A percentile compares a stretch with the other conserved stretches of the same genome.
Evolutionary conservation across 2,888 invertebrate species (phyloP).

Genomic region (Nymphalis urticae): DNA sequence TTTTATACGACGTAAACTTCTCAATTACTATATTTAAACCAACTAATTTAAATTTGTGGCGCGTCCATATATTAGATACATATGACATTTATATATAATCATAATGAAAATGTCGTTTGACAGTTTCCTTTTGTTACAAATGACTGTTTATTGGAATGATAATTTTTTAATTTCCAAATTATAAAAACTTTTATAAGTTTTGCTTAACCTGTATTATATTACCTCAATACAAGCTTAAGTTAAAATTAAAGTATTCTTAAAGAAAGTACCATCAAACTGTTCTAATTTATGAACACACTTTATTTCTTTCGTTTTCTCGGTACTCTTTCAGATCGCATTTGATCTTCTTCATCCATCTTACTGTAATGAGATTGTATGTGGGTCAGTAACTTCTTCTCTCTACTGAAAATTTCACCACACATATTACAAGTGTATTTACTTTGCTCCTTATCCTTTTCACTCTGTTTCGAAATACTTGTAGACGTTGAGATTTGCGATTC

Average conservation of each 20-base stretch:
- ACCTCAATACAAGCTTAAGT: not conserved
- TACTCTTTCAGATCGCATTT: constrained; percentile 45
- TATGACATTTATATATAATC: no score
- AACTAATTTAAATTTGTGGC: no score
- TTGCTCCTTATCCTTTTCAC: constrained; percentile 45
- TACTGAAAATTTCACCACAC: constrained; percentile 64
- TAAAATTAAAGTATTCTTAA: not conserved
- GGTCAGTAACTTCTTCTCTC: constrained; percentile 69
- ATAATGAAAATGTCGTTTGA: no score
- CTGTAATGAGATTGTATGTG: constrained; percentile 72
- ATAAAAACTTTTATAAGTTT: not conserved
- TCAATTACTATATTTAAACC: no score
- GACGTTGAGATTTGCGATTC: constrained; percentile 75
- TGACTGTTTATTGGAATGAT: not conserved
- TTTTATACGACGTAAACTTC: no score
- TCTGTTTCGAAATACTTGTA: constrained; percentile 46
- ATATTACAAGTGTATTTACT: constrained; percentile 65
- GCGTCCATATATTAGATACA: no score
- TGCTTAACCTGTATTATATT: not conserved
- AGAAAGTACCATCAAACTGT: not conserved
- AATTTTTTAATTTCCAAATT: not conserved
- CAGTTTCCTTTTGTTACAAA: no score
- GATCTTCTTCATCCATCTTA: constrained; percentile 69
- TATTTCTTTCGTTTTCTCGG: constrained; percentile 26
- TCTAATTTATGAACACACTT: not conserved